Evolutionary conservation across 2,113 vertebrate species (phyloP), one percentile per base, ranked within the genome.

Genomic region (Merops nubicus): DNA sequence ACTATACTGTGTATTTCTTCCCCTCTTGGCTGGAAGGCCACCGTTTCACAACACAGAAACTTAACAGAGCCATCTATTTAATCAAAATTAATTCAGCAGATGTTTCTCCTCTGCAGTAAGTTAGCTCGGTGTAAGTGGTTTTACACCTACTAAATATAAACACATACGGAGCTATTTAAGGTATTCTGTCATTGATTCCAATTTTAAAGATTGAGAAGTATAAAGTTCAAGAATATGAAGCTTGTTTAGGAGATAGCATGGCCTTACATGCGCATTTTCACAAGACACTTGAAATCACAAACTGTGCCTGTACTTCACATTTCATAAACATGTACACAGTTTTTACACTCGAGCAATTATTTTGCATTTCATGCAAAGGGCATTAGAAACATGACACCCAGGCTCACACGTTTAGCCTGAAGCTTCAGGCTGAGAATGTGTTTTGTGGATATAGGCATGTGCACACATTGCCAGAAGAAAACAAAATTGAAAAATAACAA

Each of bases 81-180:
- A 79, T 11, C 33, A 57, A 88, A 94, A 77, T 26, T 5, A 83
- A 57, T 77, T 92, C 45, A 69, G 59, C 79, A 88, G 63, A 67
- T 74, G 67, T 59, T 94, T 78, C 83, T 78, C 47, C 69, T 89
- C 87, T 51, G 42, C 77, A 86, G 7, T 80, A 63, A 21, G 36
- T 40, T 65, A 85, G 72, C 33, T 54, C 4, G 0, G 22, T 53
- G 7, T n/a, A 80, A 90, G 85, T 62, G 54, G 45, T 38, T 95
- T 93, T 73, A 88, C 31, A 65, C 9, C 65, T 73, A 45, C 42
- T 92, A 85, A 69, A 73, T 45, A 90, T n/a, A 89, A 96, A 91
- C 20, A 79, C 42, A 65, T 47, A 74, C 2, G 2, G 29, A 70
- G 18, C 12, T 59, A 92, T 86, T 84, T 89, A 76, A 91, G 67